Evolutionary conservation across 2,888 invertebrate species (phyloP), one percentile per base, ranked within the genome.

Genomic region (Andrena bucephala): DNA sequence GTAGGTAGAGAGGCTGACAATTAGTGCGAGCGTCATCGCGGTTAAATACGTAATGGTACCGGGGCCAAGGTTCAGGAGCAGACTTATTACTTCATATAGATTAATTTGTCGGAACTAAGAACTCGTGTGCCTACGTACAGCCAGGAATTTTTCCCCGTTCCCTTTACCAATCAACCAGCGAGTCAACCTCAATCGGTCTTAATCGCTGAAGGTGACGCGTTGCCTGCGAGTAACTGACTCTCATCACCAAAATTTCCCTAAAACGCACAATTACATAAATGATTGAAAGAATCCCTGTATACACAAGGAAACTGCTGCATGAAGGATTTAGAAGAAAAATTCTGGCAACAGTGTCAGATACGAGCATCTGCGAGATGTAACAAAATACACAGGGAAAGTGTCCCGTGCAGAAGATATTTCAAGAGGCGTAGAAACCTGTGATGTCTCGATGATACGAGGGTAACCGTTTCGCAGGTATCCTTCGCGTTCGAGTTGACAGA

Each of bases 41-140:
- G 89, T 91, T 91, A 91, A 93, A 83, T 91, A 87, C 87, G 84
- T 90, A 92, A 92, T 92, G 89, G 86, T 81, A 82, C 73, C 68
- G 84, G 81, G 85, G 86, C 77, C 90, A 90, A 86, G 87, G 93
- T 92, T 92, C 92, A 92, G 79, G 91, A 91, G 84, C 89, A 88
- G 72, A 69, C 84, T 86, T 88, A 89, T 88, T 91, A 88, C 77
- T 85, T 85, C 81, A 88, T 89, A 83, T 87, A 75, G 88, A 85
- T 87, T 89, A 91, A 91, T 91, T 87, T 74, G 81, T 83, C 67
- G 72, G 60, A 78, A 81, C 77, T 78, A 71, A 83, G 77, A 84
- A 87, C 81, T 76, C 65, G 42, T 74, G 42, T 70, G 77, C 66
- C 66, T 48, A 60, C 68, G 48, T 33, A 36, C 76, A 31, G 50